phyloP scores from a whole-genome alignment of 2,888 invertebrate genomes.

The Zygaena filipendulae region DNA sequence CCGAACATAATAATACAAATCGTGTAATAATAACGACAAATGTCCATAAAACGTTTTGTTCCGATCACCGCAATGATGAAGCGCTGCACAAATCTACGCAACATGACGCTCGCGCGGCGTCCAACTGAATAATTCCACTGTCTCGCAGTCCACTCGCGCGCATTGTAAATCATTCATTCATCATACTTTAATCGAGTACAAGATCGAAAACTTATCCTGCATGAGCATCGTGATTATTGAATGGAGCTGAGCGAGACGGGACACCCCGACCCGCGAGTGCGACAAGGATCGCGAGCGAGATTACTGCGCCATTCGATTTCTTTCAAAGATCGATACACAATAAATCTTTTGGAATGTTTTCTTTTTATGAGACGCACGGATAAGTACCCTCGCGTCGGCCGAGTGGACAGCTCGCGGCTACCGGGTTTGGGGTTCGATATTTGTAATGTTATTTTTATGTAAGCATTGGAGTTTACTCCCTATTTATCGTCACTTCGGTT shows the following conservation, averaged over 20 bases:
- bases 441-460: constrained; percentile 29
- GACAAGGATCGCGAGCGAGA: constrained; percentile 24
- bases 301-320: constrained; percentile 41
- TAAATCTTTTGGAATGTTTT: constrained; percentile 43
- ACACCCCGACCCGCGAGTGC: constrained; percentile 9
- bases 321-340: constrained; percentile 51
- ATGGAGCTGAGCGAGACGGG: constrained; percentile 30
- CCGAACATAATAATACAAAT: too few species aligned
- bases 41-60: too few species aligned
- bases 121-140: constrained; percentile 28
- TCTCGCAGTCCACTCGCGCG: constrained; percentile 26
- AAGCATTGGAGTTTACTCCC: constrained; percentile 23
- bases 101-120: too few species aligned
- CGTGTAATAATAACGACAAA: too few species aligned
- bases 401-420: constrained; percentile 43
- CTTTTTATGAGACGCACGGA: constrained; percentile 30
- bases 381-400: constrained; percentile 31
- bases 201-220: constrained; percentile 34
- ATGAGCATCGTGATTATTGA: constrained; percentile 33
- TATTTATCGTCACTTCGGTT: constrained; percentile 36
- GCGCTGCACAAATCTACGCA: too few species aligned
- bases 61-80: too few species aligned
- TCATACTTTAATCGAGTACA: constrained; percentile 47
- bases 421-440: constrained; percentile 37
- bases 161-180: constrained; percentile 43